phyloP scores from a whole-genome alignment of 2,888 invertebrate species.

The Ganaspis brasiliensis region DNA sequence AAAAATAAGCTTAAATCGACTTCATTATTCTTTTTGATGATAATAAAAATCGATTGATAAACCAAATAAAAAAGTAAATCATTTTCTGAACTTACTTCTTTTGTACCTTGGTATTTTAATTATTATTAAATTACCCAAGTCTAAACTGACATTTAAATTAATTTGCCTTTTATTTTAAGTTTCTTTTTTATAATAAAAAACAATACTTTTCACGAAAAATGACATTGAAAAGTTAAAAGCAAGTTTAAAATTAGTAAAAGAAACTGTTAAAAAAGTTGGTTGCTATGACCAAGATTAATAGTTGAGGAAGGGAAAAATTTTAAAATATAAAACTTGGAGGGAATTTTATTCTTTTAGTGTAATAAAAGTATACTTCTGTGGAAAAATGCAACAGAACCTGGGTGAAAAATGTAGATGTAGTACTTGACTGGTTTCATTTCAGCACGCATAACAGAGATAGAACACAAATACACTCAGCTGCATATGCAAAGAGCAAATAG shows the following conservation, averaged over 20 bases:
- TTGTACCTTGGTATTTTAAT: too few species aligned
- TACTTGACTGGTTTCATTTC: conserved; percentile 32
- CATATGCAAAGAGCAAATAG: conserved; percentile 35
- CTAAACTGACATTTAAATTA: too few species aligned
- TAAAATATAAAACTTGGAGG: background rate
- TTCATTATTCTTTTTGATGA: background rate
- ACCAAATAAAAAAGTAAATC: background rate
- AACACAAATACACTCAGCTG: conserved; percentile 21
- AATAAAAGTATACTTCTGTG: conserved; percentile 3
- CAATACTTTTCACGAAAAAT: too few species aligned
- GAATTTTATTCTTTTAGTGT: background rate
- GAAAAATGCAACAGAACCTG: conserved; percentile 16
- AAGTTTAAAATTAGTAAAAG: too few species aligned
- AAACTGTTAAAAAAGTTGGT: too few species aligned
- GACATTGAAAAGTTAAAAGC: too few species aligned
- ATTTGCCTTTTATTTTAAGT: too few species aligned
- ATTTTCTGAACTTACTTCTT: background rate
- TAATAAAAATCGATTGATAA: background rate
- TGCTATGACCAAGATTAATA: background rate
- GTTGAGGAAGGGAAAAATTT: background rate
- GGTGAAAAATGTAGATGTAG: conserved; percentile 20
- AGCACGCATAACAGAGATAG: conserved; percentile 8
- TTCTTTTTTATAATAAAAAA: too few species aligned
- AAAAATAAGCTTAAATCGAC: conserved; percentile 1
- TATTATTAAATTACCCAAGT: too few species aligned